Evolutionary conservation across 2,113 vertebrate genomes (phyloP).

Genomic region (Hippotragus niger): DNA sequence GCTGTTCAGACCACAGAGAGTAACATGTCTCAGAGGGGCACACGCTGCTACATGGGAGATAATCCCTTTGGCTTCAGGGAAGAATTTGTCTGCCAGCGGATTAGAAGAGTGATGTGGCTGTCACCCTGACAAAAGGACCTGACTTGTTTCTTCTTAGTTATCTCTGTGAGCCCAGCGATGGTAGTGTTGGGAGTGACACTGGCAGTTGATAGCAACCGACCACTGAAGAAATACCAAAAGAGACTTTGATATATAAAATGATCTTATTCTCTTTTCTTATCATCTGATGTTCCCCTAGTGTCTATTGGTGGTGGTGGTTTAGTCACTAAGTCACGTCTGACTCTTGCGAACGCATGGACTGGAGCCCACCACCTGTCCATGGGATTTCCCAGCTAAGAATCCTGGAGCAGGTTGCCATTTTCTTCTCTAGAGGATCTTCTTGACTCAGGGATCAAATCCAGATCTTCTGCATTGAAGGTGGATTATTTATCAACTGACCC

Average conservation of each 20-base stretch:
- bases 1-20: neutral
- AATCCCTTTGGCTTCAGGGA: neutral
- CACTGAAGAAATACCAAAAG: neutral
- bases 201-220: neutral
- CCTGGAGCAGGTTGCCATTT: neutral
- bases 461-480: neutral
- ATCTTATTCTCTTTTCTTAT: neutral
- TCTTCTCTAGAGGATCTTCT: neutral
- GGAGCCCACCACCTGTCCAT: neutral
- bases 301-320: neutral
- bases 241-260: neutral
- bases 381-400: neutral
- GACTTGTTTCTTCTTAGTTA: neutral
- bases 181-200: too few relatives aligned
- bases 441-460: neutral
- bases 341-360: neutral
- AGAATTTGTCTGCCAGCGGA: too few relatives aligned
- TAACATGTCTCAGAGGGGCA: neutral
- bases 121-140: neutral
- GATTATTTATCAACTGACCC: neutral
- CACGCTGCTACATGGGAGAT: neutral
- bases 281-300: neutral
- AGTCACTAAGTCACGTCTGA: neutral
- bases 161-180: accelerated
- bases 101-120: neutral